Evolutionary conservation across 2,113 vertebrate genomes (phyloP).

Genomic region (Cranoglanis bouderius): DNA sequence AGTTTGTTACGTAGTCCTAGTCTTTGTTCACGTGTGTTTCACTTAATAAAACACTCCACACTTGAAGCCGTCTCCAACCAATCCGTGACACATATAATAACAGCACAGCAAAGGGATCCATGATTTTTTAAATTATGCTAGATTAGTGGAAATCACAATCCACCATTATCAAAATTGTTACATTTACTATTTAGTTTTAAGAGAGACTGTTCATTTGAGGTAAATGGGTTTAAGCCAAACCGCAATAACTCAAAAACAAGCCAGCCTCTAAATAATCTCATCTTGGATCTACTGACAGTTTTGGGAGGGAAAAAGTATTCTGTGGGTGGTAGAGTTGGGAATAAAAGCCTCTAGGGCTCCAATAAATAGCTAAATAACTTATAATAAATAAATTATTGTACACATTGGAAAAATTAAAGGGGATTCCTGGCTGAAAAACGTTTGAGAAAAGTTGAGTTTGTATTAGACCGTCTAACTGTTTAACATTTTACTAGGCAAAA

Average conservation of each 20-base stretch:
- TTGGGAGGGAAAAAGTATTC: background rate
- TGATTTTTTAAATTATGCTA: background rate
- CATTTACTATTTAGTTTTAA: background rate
- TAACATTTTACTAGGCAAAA: conserved; percentile 23
- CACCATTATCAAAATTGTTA: background rate
- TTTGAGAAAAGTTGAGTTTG: background rate
- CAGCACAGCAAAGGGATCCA: background rate
- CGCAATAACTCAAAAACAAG: background rate
- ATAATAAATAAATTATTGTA: background rate
- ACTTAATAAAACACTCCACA: background rate
- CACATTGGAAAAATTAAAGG: background rate
- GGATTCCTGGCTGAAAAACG: background rate
- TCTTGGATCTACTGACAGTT: background rate
- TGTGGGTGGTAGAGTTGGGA: background rate
- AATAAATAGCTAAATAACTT: no score
- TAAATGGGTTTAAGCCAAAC: background rate
- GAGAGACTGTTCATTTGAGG: background rate
- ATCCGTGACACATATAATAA: background rate
- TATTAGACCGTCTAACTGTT: background rate
- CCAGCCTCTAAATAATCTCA: background rate
- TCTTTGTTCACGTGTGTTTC: background rate
- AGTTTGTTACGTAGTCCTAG: background rate
- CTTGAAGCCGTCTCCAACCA: background rate
- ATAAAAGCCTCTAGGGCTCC: background rate
- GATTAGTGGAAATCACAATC: background rate